Conservation (phyloP, 2,888 invertebrate genomes). For the Dendrolimus pini region DNA sequence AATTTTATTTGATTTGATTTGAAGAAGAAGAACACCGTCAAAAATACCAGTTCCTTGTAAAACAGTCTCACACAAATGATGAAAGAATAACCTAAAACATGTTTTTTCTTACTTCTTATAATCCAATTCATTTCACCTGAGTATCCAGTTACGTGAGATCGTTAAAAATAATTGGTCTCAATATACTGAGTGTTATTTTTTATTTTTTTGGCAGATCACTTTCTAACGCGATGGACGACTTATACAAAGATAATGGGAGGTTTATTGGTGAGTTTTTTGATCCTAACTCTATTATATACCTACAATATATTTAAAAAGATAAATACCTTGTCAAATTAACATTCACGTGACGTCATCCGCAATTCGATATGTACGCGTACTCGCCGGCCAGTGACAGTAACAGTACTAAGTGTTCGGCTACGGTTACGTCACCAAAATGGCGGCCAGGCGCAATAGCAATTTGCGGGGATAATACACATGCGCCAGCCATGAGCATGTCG, state of each 20-base stretch:
- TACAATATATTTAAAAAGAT: no score
- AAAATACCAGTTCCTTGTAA: not conserved
- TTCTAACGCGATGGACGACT: conserved; percentile 10
- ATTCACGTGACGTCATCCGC: no score
- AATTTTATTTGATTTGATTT: no score
- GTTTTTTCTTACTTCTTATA: not conserved
- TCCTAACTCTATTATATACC: not conserved
- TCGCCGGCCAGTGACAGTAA: no score
- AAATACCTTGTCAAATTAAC: no score
- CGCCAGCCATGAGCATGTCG: no score
- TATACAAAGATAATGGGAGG: not conserved
- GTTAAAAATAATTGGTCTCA: conserved; percentile 49
- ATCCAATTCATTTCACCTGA: conserved; percentile 3
- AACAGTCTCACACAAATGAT: not conserved
- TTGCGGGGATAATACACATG: no score
- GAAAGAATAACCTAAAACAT: not conserved
- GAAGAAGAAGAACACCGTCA: no score
- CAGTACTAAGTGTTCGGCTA: no score
- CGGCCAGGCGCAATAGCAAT: no score
- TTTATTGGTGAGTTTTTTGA: conserved; percentile 15
- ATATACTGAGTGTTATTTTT: conserved; percentile 6
- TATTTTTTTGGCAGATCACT: conserved; percentile 35
- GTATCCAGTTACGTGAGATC: conserved; percentile 28
- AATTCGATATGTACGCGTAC: no score
- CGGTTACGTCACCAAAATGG: no score